Base-by-base conservation (phyloP, 2,888 invertebrate species). In the Tachina fera region DNA sequence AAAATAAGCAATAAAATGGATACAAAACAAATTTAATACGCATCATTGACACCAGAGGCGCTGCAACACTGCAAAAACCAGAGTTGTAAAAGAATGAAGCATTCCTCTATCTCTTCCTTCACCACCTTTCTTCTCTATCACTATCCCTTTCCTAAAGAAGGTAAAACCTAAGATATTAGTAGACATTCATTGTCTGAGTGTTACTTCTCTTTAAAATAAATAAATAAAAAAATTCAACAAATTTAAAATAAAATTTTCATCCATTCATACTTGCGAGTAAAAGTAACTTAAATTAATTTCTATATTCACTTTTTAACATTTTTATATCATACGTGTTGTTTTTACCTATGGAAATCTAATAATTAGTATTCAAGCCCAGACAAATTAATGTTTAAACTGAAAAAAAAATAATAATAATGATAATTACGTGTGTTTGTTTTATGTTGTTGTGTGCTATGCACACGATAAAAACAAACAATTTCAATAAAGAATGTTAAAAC, bases 321-420 rank as follows among this genome's bases (percentile, higher is more conserved):
- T 72, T 67, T 39, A 39, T 77, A 51, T 70, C 31, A 75, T 58
- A 79, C 84, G 75, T 84, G 84, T 71, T 80, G 47, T 22, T 14
- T 70, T 75, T 56, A 49, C 74, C 31, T 75, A 71, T 72, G 77
- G 72, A 61, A 78, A 83, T 80, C 75, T 58, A 11, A 51, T 49
- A 60, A 80, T 80, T 80, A 76, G 63, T 75, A 79, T 84, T 84
- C 84, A 84, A 58, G 65, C 49, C 67, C 60, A 58, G 47, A 47
- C 63, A 72, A 68, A 63, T 53, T 53, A 58, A 67, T 84, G 70
- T 70, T 78, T 14, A 45, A 63, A 71, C 11, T 39, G 1, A 47
- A 74, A 78, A 31, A n/a, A 8, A 53, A 60, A 67, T 45, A n/a
- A 43, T 14, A 47, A 56, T 8, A 70, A 53, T 31, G 47, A 63